Base-by-base conservation (phyloP, 2,797 vertebrate species). In the Enoplosus armatus region DNA sequence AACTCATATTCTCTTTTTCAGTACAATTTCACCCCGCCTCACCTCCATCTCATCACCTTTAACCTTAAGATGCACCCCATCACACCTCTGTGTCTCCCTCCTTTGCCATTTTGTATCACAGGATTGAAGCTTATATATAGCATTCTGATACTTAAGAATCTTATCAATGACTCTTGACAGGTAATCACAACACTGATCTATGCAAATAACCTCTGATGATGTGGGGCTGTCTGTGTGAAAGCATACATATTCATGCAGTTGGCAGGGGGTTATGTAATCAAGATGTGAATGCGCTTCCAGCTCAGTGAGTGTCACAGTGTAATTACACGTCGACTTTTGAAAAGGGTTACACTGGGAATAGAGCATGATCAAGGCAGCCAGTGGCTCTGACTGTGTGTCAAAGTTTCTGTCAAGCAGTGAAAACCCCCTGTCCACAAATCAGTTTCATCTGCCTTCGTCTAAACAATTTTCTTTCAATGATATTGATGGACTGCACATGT, bases 191-290 rank as follows among this genome's bases (percentile, higher is more conserved):
- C 43, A 37, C 10, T 39, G 56, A 90, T 75, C 78, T 69, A 64
- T 72, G 83, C 67, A 75, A 77, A 82, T 87, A 60, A 80, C 54
- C 56, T 77, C 54, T 37, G 68, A 88, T 83, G 67, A 80, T 74
- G 73, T 53, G 62, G 45, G 1, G 5, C 75, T 48, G 48, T 69
- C 82, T 70, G 48, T 39, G 11, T 41, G 48, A 63, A 65, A 47
- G 24, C 43, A 72, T 89, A 60, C 60, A 86, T 90, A 91, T 85
- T 86, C 62, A 92, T 85, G 74, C 2, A 50, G 24, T 29, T 67
- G 75, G 78, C 68, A 61, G 74, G 58, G 71, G 70, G 50, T 79
- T 80, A 72, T 54, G 29, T 71, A 87, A 87, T 90, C 87, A 90
- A 39, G 72, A 84, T 75, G 74, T 75, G 65, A 77, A 85, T 78